These are phyloP conservation scores for Amphimedon queenslandica DNA, from an alignment of 37 sponge, comb jelly and placozoan species.

Conservation along the genomic window DNA sequence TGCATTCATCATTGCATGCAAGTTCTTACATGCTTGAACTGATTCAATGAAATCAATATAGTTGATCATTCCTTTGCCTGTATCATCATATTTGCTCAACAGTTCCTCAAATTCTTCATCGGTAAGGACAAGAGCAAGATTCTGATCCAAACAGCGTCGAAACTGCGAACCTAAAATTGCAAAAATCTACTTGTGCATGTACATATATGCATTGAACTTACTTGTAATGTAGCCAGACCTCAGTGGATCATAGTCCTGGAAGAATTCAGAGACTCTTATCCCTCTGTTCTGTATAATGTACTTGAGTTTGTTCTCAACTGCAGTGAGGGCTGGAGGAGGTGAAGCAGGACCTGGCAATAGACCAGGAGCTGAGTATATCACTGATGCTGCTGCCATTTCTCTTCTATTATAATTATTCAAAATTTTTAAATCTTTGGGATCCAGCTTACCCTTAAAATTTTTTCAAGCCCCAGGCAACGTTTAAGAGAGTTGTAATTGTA, in stretches of 20 bases:
- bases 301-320: slow-evolving; percentile 58
- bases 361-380: neutral
- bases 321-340: neutral
- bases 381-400: slow-evolving; percentile 2
- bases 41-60: slow-evolving; percentile 59
- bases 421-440: no score
- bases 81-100: slow-evolving; percentile 55
- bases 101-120: slow-evolving; percentile 57
- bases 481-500: no score
- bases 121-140: slow-evolving; percentile 62
- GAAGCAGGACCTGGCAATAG: neutral
- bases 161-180: slow-evolving; percentile 67
- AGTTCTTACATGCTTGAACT: no score
- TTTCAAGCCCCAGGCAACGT: neutral
- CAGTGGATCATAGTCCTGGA: slow-evolving; percentile 78
- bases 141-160: slow-evolving; percentile 74
- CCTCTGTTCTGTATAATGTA: slow-evolving; percentile 22
- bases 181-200: neutral
- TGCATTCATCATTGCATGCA: no score
- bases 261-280: slow-evolving; percentile 71
- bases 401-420: no score
- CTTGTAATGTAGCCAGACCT: slow-evolving; percentile 50
- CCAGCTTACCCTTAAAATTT: neutral
- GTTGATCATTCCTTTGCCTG: slow-evolving; percentile 57
- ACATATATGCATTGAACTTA: slow-evolving; percentile 3